Evolutionary conservation across 1,140 invertebrate genomes (phyloP), one percentile per base, ranked within the genome.

Genomic region (Matsumurasca onukii): DNA sequence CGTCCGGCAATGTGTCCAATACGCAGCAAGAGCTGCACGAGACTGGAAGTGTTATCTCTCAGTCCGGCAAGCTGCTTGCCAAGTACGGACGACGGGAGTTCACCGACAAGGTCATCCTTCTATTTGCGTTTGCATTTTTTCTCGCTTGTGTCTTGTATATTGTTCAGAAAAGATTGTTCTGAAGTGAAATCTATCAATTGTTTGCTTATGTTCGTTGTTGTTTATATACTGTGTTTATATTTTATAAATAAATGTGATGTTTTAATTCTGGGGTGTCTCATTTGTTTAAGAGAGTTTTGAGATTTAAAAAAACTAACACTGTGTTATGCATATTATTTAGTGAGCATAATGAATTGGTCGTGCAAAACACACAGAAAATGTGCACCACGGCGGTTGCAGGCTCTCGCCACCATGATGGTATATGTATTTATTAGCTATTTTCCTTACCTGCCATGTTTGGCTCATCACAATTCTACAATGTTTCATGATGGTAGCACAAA

Each of bases 51-150:
- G 89, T 90, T 12, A 95, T 98, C 72, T 83, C 88, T 15, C 93
- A 94, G 76, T 95, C 95, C 0, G 89, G 90, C 68, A 95, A 95
- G 79, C 82, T 98, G 1, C 80, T 98, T 39, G 94, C 91, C 24
- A 98, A 98, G 83, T 98, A 98, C 81, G 93, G 92, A 1, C 82
- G 95, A 71, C 80, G 96, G 30, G 95, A 98, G 82, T 89, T 95
- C 64, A 98, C 97, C 0, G 96, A 98, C 77, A 98, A 97, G 85
- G 85, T 95, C 52, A 82, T 98, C 0, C 87, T 98, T 70, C 88
- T 93, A 69, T 87, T 98, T 75, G 94, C 94, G 55, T 91, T 98
- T 77, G 83, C 88, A 1, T 97, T 98, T 82, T 99, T 98, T 78
- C 84, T 97, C 69, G 91, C 90, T 9, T 95, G 92, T 76, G 94